Conservation (phyloP, 1,140 invertebrate genomes). For the Colletes latitarsis region DNA sequence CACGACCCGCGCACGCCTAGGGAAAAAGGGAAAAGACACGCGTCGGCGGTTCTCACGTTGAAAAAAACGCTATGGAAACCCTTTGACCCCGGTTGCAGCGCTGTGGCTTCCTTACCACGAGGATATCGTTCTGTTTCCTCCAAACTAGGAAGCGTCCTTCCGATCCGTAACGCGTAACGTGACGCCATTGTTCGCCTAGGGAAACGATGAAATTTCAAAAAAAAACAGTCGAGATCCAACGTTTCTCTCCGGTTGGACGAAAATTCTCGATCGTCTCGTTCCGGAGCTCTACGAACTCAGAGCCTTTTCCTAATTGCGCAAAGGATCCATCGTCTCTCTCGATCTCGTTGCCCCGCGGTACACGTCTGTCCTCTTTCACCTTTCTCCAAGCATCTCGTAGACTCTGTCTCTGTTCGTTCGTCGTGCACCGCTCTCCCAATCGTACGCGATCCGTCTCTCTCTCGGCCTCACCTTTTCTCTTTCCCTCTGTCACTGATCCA, state of each 20-base stretch:
- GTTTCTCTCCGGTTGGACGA: too few species aligned
- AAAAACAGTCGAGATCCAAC: neutral
- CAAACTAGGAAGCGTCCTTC: slow-evolving; percentile 44
- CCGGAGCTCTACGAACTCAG: too few species aligned
- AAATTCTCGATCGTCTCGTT: neutral
- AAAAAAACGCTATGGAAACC: slow-evolving; percentile 25
- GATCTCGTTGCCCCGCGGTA: neutral
- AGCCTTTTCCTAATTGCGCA: slow-evolving; percentile 16
- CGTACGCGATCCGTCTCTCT: neutral
- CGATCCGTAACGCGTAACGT: slow-evolving; percentile 16
- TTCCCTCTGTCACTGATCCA: slow-evolving; percentile 34
- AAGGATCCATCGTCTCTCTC: neutral
- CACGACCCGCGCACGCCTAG: too few species aligned
- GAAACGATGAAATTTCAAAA: neutral
- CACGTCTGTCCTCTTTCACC: slow-evolving; percentile 31
- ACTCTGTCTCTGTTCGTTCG: slow-evolving; percentile 21
- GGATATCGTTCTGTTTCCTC: slow-evolving; percentile 53
- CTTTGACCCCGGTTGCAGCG: slow-evolving; percentile 25
- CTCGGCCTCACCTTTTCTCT: slow-evolving; percentile 19
- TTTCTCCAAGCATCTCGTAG: slow-evolving; percentile 24
- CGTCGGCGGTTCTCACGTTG: slow-evolving; percentile 31
- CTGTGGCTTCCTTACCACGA: slow-evolving; percentile 53
- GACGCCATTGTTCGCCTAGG: slow-evolving; percentile 10
- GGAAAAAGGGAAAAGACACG: too few species aligned
- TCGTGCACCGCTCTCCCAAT: neutral